phyloP scores from a whole-genome alignment of 2,888 invertebrate genomes.

The Anodontia alba region DNA sequence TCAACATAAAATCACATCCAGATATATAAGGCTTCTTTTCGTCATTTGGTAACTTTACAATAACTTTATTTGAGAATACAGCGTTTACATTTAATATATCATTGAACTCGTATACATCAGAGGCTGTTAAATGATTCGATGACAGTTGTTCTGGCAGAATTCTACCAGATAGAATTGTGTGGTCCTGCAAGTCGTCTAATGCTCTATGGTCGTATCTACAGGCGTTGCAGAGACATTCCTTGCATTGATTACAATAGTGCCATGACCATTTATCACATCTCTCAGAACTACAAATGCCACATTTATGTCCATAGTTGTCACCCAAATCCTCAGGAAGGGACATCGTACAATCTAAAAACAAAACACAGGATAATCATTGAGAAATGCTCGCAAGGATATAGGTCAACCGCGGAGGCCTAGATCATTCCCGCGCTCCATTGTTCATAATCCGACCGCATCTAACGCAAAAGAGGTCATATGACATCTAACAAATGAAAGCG shows the following conservation, averaged over 20 bases:
- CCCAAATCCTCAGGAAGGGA: too few species aligned
- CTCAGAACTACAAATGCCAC: neutral
- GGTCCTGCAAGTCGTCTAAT: neutral
- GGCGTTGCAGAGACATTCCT: neutral
- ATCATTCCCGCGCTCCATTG: too few species aligned
- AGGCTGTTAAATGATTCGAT: neutral
- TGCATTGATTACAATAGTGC: neutral
- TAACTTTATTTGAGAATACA: neutral
- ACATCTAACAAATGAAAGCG: too few species aligned
- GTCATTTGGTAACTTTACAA: neutral
- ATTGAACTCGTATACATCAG: neutral
- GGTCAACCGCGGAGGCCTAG: too few species aligned
- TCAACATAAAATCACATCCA: neutral
- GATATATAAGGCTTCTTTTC: neutral
- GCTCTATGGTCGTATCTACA: neutral
- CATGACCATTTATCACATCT: neutral
- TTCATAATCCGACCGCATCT: too few species aligned
- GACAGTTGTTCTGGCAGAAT: neutral
- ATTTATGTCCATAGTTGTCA: neutral
- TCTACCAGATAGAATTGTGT: neutral
- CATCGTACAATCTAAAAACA: too few species aligned
- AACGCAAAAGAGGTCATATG: too few species aligned
- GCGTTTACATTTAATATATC: neutral
- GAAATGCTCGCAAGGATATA: too few species aligned
- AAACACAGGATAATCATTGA: too few species aligned